Conservation (phyloP, 2,113 vertebrate genomes). For the Echinops telfairi region DNA sequence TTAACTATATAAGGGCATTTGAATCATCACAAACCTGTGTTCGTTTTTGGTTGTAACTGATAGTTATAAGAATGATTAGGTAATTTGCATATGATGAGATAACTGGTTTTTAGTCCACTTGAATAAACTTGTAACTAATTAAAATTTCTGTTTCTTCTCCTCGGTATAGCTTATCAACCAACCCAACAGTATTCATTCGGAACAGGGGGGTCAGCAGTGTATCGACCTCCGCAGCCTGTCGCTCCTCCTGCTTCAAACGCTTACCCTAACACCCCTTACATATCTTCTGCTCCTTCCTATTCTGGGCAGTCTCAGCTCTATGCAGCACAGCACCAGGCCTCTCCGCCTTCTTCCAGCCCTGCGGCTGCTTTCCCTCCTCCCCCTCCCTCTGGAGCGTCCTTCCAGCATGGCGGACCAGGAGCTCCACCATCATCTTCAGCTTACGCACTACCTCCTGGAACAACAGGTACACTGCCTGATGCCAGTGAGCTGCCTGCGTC, state of each 20-base stretch:
- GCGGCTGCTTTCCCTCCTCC: constrained; percentile 85
- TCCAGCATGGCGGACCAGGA: constrained; percentile 96
- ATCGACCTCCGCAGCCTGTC: constrained; percentile 92
- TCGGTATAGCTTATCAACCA: constrained; percentile 91
- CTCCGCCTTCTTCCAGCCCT: constrained; percentile 82
- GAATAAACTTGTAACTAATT: constrained; percentile 77
- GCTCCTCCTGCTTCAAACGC: constrained; percentile 87
- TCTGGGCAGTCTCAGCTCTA: constrained; percentile 83
- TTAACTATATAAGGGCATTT: not conserved
- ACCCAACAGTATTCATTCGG: constrained; percentile 92
- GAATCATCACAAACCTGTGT: not conserved
- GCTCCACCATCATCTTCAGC: constrained; percentile 91
- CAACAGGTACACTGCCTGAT: constrained; percentile 96
- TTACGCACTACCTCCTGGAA: constrained; percentile 91
- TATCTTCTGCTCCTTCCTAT: constrained; percentile 86
- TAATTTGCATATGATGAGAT: not conserved
- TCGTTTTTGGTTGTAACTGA: constrained; percentile 24
- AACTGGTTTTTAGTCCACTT: not conserved
- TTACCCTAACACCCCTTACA: constrained; percentile 86
- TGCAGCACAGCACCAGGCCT: constrained; percentile 83
- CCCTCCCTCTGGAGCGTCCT: constrained; percentile 89
- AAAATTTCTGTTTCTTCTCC: constrained; percentile 82
- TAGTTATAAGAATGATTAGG: not conserved
- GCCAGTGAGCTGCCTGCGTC: constrained; percentile 91
- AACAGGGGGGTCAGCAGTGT: constrained; percentile 91